phyloP scores from a whole-genome alignment of 1,140 invertebrate genomes.

The Colletes gigas region DNA sequence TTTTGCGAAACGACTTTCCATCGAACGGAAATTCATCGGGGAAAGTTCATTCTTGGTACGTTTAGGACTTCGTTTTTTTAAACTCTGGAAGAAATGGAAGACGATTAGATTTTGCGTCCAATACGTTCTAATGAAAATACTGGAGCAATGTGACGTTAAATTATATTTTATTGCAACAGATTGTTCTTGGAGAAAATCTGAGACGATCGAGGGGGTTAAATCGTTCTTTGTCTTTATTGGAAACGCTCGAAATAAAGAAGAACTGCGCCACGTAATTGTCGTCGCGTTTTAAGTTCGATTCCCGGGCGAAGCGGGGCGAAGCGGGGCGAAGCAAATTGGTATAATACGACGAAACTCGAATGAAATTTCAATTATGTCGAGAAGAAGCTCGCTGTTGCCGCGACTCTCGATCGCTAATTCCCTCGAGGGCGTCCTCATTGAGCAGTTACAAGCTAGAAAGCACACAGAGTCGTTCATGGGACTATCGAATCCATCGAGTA shows the following conservation, averaged over 20 bases:
- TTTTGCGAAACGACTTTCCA: too few relatives aligned
- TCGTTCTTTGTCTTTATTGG: background rate
- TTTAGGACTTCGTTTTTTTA: too few relatives aligned
- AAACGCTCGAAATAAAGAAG: background rate
- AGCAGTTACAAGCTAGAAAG: background rate
- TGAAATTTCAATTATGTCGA: constrained; percentile 12
- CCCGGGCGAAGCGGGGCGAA: too few relatives aligned
- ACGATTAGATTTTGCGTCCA: too few relatives aligned
- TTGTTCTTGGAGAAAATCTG: background rate
- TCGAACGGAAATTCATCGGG: too few relatives aligned
- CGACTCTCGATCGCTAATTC: background rate
- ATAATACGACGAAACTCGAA: background rate
- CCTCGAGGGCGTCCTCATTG: background rate
- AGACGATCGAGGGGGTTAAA: background rate
- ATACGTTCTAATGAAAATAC: too few relatives aligned
- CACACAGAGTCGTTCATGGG: background rate
- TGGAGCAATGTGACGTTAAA: too few relatives aligned
- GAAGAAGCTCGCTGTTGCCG: background rate
- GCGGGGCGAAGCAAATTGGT: background rate
- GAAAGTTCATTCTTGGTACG: too few relatives aligned
- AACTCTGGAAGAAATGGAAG: too few relatives aligned
- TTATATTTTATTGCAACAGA: too few relatives aligned
- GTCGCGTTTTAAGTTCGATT: background rate
- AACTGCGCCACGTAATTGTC: background rate
- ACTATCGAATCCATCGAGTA: background rate